Evolutionary conservation across 2,888 invertebrate genomes (phyloP), one percentile per base, ranked within the genome.

Genomic region (Bellardia bayeri): DNA sequence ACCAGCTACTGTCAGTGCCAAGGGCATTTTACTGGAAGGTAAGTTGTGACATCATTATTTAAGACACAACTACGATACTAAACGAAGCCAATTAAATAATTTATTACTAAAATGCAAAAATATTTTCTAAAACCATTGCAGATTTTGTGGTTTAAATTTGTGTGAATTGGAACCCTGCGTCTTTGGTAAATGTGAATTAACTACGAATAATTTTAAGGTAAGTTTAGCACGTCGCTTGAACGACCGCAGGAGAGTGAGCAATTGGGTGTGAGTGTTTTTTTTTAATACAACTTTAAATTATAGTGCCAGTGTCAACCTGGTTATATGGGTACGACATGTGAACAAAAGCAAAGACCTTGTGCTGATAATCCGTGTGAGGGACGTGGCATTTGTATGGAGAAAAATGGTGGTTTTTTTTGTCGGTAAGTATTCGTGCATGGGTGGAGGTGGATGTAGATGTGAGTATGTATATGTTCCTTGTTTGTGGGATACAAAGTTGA

Each of bases 61-160:
- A 40, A 37, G 8, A 13, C 11, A 40, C 0, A 42, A 40, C 37
- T 7, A 69, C 40, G 11, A 5, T n/a, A 11, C 9, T 13, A 54
- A 5, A 51, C 45, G 4, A 9, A 81, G 8, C 5, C 6, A 42
- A 72, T 37, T 51, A 54, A 71, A 42, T 63, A 75, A 63, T 63
- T 72, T n/a, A 56, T 40, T 42, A 66, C 23, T 6, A 45, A 37
- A 76, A 42, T 54, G 14, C 58, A 6, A 78, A 45, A 33, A n/a
- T 61, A n/a, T 33, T 14, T 58, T 58, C 49, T 16, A 3, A 58
- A 61, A 33, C 33, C 3, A 45, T 72, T 75, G 5, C 54, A 94
- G 96, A 88, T 97, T 97, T 93, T 97, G 97, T 92, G 95, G 96
- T 30, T 94, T 97, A 74, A 97, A 96, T 2, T 95, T 96, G 71